Base-by-base conservation (phyloP, 2,797 vertebrate genomes). In the Acanthopagrus latus region DNA sequence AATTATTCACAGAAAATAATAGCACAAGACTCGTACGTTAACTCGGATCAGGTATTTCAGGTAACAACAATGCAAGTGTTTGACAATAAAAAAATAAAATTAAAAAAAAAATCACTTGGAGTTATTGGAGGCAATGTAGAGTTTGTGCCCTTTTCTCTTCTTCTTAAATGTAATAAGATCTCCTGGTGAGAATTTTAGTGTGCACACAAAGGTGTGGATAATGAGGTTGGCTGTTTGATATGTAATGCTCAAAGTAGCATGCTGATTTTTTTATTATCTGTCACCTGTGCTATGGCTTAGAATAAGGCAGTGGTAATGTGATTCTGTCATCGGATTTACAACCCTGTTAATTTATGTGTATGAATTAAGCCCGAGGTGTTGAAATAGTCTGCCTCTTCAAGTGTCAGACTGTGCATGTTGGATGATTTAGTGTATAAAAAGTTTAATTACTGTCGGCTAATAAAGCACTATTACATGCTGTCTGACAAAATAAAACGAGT, bases 191-290 rank as follows among this genome's bases (percentile, higher is more conserved):
- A 18, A 14, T 56, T 57, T 57, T 57, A 60, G 10, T 63, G 27
- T 60, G 8, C 13, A n/a, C 63, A 73, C 54, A 38, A 29, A 72
- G 43, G 16, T 74, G 70, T 55, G 41, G 47, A 41, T 86, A 67
- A 67, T 67, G 59, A 71, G 54, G 44, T 16, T 62, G 4, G 43
- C 27, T 59, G 56, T 80, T 74, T 57, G 38, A 68, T 67, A 72
- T 46, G 16, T 75, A 58, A 66, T n/a, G 12, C 44, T 71, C 52
- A 60, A 41, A 70, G 56, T 52, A 73, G 46, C 52, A 44, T 54
- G 18, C 77, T 48, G 63, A 66, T 76, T 69, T 76, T 69, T 63
- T 66, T 59, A 64, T 79, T 33, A 59, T 52, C 51, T 38, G 18
- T 64, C 58, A 51, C 50, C 41, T 71, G 25, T 21, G 17, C 57